Conservation (phyloP, 2,113 vertebrate species). For the Melanerpes aurifrons region DNA sequence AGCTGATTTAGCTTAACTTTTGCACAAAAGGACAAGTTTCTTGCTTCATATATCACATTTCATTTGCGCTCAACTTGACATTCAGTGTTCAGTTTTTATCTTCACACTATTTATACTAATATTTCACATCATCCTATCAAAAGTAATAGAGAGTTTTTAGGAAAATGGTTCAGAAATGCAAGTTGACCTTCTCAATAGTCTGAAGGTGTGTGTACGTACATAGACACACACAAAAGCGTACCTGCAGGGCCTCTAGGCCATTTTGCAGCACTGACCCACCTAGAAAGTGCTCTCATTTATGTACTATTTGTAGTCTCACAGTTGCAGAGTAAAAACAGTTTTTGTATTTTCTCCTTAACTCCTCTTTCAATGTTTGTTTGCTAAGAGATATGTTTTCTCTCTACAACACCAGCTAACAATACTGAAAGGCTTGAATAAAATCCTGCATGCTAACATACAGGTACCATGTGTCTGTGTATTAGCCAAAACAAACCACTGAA, state of each 20-base stretch:
- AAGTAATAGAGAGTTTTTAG: not conserved
- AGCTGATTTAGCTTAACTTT: not conserved
- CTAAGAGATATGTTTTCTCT: rapidly evolving
- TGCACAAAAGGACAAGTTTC: not conserved
- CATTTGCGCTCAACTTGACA: not conserved
- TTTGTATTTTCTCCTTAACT: not conserved
- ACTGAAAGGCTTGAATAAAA: not conserved
- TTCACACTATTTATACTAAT: not conserved
- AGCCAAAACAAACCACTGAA: not conserved
- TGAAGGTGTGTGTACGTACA: not conserved
- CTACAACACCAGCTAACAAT: not conserved
- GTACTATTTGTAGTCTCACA: not conserved
- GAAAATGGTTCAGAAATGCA: not conserved
- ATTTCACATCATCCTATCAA: not conserved
- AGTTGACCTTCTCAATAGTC: not conserved
- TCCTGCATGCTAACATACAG: rapidly evolving
- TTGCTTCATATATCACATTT: not conserved
- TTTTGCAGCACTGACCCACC: not conserved
- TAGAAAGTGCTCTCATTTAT: not conserved
- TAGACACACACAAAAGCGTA: rapidly evolving
- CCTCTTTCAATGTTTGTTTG: not conserved
- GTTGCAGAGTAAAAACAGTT: not conserved
- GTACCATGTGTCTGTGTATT: no score
- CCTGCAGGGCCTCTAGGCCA: not conserved
- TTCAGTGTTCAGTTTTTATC: not conserved